A percentile compares a stretch with the other conserved stretches of the same genome.
Evolutionary conservation across 1,140 invertebrate genomes (phyloP).

Genomic region (Thereuonema tuberculata): DNA sequence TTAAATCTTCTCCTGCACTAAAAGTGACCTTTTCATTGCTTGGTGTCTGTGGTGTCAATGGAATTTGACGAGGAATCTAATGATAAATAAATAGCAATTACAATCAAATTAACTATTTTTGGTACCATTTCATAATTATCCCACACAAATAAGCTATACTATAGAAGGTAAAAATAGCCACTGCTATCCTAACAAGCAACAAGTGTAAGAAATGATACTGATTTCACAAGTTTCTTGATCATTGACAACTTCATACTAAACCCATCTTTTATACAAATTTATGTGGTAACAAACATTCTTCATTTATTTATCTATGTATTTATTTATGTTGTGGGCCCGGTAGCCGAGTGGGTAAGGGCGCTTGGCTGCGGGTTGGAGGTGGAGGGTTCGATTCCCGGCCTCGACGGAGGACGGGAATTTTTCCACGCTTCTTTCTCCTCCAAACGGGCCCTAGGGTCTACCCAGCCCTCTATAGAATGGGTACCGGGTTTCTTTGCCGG

Average conservation of each 20-base stretch:
- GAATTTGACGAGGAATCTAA: slow-evolving; percentile 13
- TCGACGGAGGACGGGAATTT: no score
- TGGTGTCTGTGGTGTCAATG: slow-evolving; percentile 19
- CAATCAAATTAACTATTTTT: neutral
- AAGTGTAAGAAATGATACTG: neutral
- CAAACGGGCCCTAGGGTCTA: no score
- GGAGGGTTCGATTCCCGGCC: no score
- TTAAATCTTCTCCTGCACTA: slow-evolving; percentile 46
- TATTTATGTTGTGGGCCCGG: no score
- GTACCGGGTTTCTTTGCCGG: no score
- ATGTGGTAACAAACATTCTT: no score
- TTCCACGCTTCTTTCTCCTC: no score
- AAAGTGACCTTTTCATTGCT: slow-evolving; percentile 12
- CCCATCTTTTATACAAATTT: neutral
- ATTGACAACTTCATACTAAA: neutral
- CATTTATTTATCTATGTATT: no score
- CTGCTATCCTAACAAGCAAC: neutral
- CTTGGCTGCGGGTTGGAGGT: no score
- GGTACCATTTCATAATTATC: neutral
- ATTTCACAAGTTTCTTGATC: neutral
- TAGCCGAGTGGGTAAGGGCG: no score
- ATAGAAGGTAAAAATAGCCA: neutral
- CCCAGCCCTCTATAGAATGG: no score
- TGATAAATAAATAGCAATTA: neutral
- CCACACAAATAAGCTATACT: neutral